Conservation (phyloP, 2,888 invertebrate species). For the Ommatoiulus sabulosus region DNA sequence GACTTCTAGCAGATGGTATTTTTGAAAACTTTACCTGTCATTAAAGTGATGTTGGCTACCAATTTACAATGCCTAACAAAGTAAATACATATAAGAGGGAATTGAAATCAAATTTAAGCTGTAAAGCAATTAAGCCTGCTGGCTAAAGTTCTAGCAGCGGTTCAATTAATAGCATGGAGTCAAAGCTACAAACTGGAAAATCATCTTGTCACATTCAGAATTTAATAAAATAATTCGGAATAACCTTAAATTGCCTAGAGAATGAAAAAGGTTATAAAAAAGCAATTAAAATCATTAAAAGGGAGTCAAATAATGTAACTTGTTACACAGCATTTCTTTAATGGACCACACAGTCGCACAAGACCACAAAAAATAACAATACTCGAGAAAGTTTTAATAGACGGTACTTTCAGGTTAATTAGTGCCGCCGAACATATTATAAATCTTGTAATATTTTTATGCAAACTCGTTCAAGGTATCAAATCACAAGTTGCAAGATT, state of each 20-base stretch:
- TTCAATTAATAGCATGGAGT: constrained; percentile 16
- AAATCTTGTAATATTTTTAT: background rate
- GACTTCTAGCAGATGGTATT: constrained; percentile 19
- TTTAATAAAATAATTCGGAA: background rate
- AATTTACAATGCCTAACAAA: constrained; percentile 20
- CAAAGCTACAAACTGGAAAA: constrained; percentile 27
- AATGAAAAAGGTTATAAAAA: background rate
- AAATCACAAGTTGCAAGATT: too few species aligned
- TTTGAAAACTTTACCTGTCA: constrained; percentile 34
- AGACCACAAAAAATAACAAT: background rate
- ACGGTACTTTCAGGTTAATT: background rate
- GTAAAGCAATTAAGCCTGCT: constrained; percentile 14
- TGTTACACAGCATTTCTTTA: constrained; percentile 2
- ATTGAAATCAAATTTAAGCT: constrained; percentile 12
- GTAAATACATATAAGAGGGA: constrained; percentile 1
- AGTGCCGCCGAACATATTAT: background rate
- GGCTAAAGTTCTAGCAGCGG: background rate
- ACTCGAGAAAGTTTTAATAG: background rate
- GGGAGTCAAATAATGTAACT: background rate
- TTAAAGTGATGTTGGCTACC: constrained; percentile 20
- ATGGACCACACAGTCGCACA: constrained; percentile 7
- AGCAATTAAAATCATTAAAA: constrained; percentile 26
- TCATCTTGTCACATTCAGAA: constrained; percentile 34
- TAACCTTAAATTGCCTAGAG: background rate
- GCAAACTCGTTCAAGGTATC: too few species aligned